Conservation (phyloP, 2,888 invertebrate genomes). For the Ametastegia equiseti region DNA sequence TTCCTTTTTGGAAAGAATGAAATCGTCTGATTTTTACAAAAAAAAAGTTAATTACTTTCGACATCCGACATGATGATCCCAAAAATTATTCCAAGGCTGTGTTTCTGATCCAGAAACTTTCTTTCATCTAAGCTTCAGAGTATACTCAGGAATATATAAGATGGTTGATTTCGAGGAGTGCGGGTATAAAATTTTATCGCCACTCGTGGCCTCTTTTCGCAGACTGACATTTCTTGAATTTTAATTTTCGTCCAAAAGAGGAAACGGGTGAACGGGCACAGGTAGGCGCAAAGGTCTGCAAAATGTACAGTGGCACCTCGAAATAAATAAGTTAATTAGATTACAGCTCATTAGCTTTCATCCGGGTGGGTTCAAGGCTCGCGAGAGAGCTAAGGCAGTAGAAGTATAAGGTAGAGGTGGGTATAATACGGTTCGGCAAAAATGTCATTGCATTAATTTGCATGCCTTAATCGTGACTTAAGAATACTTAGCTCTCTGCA, state of each 20-base stretch:
- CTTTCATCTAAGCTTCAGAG: too few species aligned
- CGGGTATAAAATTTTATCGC: not conserved
- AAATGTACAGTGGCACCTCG: conserved; percentile 4
- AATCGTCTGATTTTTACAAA: too few species aligned
- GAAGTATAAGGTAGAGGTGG: too few species aligned
- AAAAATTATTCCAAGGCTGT: too few species aligned
- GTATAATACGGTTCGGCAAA: conserved; percentile 25
- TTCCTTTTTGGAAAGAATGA: too few species aligned
- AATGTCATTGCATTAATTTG: conserved; percentile 36
- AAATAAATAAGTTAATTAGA: conserved; percentile 33
- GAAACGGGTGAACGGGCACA: not conserved
- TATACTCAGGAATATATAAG: not conserved
- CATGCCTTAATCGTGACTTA: conserved; percentile 27
- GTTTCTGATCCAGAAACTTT: too few species aligned
- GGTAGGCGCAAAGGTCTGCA: not conserved
- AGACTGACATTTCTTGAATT: conserved; percentile 6
- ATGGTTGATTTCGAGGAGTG: not conserved
- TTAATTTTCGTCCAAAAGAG: not conserved
- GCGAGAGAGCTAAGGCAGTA: too few species aligned
- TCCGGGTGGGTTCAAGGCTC: conserved; percentile 7
- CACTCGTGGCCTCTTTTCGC: not conserved
- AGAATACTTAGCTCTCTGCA: conserved; percentile 24
- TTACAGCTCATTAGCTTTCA: conserved; percentile 33
- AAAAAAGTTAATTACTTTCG: too few species aligned
- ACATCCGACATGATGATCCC: too few species aligned